Percentiles rank a stretch among this genome's conserved stretches.
These are phyloP conservation scores for Chelmon rostratus DNA, from an alignment of 2,797 vertebrate genomes.

Conservation along the genomic window DNA sequence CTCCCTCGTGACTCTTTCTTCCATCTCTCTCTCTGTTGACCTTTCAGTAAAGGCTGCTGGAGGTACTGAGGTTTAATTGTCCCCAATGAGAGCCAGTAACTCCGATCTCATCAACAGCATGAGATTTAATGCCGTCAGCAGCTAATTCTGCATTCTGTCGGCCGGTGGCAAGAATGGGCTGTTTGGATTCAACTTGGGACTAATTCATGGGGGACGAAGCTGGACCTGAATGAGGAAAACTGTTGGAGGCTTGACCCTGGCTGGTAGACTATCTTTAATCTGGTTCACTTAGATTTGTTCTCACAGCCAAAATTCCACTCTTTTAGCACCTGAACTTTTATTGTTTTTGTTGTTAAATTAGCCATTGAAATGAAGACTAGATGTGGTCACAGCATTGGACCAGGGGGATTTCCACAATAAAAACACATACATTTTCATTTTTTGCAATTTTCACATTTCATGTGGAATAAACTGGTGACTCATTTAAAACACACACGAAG, in stretches of 20 bases:
- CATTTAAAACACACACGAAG: no score
- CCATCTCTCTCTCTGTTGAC: constrained; percentile 52
- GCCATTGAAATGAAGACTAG: neutral
- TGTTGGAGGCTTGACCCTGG: constrained; percentile 6
- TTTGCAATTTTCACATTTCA: neutral
- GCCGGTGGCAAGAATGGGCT: constrained; percentile 22
- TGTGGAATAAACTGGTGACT: no score
- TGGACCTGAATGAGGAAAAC: constrained; percentile 39
- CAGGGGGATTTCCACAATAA: neutral
- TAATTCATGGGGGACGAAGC: constrained; percentile 22
- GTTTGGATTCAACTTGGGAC: constrained; percentile 45
- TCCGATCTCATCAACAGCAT: constrained; percentile 60
- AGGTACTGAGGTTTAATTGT: constrained; percentile 65
- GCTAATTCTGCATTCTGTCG: constrained; percentile 46
- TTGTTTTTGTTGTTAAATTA: neutral
- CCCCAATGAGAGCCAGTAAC: constrained; percentile 60
- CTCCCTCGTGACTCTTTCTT: constrained; percentile 16
- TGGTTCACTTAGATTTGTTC: neutral
- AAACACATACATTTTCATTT: no score
- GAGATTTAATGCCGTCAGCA: constrained; percentile 51
- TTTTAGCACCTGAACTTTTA: neutral
- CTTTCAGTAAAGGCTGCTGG: constrained; percentile 57
- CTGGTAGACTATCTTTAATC: neutral
- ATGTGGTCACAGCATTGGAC: neutral
- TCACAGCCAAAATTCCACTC: neutral